Conservation (phyloP, 1,140 invertebrate species). For the Phthorimaea operculella region DNA sequence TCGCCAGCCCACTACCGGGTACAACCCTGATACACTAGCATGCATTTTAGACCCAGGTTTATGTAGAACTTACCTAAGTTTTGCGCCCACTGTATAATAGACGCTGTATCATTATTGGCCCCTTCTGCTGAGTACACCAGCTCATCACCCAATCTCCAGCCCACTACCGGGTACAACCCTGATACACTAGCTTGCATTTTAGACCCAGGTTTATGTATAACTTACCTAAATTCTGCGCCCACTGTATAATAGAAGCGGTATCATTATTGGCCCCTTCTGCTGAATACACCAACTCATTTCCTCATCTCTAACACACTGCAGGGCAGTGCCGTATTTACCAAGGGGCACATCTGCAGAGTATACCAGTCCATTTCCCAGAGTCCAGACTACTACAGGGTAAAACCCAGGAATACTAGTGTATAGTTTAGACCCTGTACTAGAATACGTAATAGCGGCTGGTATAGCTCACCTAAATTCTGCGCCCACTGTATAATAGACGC, state of each 20-base stretch:
- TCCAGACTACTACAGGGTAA: conserved; percentile 94
- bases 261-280: conserved; percentile 89
- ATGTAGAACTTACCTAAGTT: conserved; percentile 73
- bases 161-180: conserved; percentile 90
- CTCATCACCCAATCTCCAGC: conserved; percentile 82
- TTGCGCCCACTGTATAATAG: conserved; percentile 88
- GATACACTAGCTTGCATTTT: conserved; percentile 81
- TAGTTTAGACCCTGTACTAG: no score
- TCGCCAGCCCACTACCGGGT: conserved; percentile 92
- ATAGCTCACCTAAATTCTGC: conserved; percentile 80
- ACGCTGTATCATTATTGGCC: conserved; percentile 86
- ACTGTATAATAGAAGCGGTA: conserved; percentile 88
- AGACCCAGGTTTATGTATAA: conserved; percentile 85
- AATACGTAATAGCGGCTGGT: no score
- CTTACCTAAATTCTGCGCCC: conserved; percentile 86
- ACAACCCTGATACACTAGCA: conserved; percentile 76
- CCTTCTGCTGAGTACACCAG: conserved; percentile 86
- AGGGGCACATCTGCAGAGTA: no score
- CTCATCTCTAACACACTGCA: no score
- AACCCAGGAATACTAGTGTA: conserved; percentile 81
- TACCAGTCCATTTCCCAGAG: conserved; percentile 75
- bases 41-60: conserved; percentile 81
- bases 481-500: conserved; percentile 91
- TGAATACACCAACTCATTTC: no score
- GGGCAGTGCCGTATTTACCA: no score